Conservation (phyloP, 23 tunicate species). For the Trididemnum nubilum region DNA sequence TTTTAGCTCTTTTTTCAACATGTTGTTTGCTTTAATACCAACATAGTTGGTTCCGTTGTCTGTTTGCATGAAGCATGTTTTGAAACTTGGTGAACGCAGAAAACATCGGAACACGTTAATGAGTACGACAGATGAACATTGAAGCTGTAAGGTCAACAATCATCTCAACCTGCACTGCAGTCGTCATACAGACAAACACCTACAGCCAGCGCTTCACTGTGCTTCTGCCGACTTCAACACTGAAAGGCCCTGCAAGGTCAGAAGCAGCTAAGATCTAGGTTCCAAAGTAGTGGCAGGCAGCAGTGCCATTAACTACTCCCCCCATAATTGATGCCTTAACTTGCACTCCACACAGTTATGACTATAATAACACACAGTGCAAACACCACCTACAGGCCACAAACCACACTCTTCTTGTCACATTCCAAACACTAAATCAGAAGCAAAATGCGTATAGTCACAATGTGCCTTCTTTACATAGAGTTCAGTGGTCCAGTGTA, state of each 20-base stretch:
- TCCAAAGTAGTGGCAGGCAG: not conserved
- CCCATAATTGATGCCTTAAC: not conserved
- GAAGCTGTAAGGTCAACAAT: not conserved
- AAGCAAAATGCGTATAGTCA: not conserved
- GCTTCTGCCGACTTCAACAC: conserved; percentile 9
- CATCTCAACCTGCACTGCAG: not conserved
- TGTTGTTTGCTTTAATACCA: not conserved
- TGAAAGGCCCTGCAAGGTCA: not conserved
- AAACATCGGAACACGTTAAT: not conserved
- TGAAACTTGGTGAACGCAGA: not conserved
- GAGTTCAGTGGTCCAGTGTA: not conserved
- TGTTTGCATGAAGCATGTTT: not conserved
- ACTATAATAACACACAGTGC: not conserved
- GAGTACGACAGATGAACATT: no score
- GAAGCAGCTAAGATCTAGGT: not conserved
- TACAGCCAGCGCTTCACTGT: conserved; percentile 7
- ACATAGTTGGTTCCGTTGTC: not conserved
- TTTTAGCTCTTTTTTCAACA: not conserved
- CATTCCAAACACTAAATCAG: not conserved
- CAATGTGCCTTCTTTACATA: not conserved
- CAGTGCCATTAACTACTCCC: conserved; percentile 4
- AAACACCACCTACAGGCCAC: not conserved
- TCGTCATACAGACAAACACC: not conserved
- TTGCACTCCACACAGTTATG: not conserved
- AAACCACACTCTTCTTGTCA: not conserved